These are phyloP conservation scores for Aptenodytes forsteri DNA, from an alignment of 2,113 vertebrate species.

Conservation along the genomic window DNA sequence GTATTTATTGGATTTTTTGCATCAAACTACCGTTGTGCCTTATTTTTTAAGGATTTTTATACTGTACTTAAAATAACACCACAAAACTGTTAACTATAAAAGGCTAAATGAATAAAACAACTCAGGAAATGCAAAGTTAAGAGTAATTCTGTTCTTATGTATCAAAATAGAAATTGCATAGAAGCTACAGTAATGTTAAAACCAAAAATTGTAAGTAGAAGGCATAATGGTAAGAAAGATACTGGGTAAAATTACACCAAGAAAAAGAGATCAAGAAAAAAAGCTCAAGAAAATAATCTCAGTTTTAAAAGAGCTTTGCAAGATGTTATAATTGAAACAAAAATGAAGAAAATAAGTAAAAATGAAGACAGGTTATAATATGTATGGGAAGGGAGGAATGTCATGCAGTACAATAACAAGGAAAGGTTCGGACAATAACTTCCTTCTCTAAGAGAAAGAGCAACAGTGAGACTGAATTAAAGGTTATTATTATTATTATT, in stretches of 20 bases:
- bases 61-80: not conserved
- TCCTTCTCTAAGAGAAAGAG: not conserved
- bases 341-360: not conserved
- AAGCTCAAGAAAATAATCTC: not conserved
- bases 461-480: not conserved
- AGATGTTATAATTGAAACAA: not conserved
- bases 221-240: not conserved
- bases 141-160: not conserved
- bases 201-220: not conserved
- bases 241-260: not conserved
- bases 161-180: not conserved
- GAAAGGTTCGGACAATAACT: not conserved
- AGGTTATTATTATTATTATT: no score
- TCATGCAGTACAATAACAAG: not conserved
- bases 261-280: not conserved
- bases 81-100: not conserved
- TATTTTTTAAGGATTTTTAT: not conserved
- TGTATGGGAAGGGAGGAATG: not conserved
- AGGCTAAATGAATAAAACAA: not conserved
- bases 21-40: not conserved
- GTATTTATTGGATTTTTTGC: not conserved
- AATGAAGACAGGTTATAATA: not conserved
- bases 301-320: not conserved
- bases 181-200: not conserved
- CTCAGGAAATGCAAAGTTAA: not conserved